phyloP scores from a whole-genome alignment of 2,888 invertebrate genomes.

The Machimus atricapillus region DNA sequence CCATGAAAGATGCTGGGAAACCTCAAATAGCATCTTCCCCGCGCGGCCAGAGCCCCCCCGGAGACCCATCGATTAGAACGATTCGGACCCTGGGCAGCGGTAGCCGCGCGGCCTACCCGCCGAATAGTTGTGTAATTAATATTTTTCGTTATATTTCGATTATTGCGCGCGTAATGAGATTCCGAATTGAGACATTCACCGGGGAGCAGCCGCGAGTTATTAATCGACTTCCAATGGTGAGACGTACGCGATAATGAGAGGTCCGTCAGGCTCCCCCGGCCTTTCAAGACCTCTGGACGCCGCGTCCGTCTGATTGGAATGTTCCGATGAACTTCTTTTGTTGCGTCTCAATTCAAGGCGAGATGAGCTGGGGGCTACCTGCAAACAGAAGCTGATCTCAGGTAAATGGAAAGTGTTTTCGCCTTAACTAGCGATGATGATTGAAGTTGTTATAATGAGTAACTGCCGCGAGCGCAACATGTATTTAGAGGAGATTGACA shows the following conservation, averaged over 20 bases:
- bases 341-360: not conserved
- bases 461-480: conserved; percentile 17
- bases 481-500: conserved; percentile 22
- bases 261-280: conserved; percentile 18
- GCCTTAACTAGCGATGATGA: conserved; percentile 29
- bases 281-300: not conserved
- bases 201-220: conserved; percentile 16
- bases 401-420: conserved; percentile 33
- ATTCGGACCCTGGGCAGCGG: not conserved
- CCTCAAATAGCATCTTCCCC: not conserved
- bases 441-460: conserved; percentile 35
- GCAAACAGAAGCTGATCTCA: conserved; percentile 22
- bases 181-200: conserved; percentile 37
- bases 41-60: not conserved
- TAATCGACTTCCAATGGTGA: conserved; percentile 45
- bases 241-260: conserved; percentile 44
- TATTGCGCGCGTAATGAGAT: conserved; percentile 22
- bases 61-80: not conserved
- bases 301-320: not conserved
- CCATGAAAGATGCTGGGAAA: not conserved
- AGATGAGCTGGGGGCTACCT: conserved; percentile 4
- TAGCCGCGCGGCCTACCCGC: not conserved
- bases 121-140: conserved; percentile 34
- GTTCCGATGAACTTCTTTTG: conserved; percentile 20
- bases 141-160: conserved; percentile 38